Evolutionary conservation across 1,140 invertebrate genomes (phyloP), one percentile per base, ranked within the genome.

Genomic region (Drosophila bipectinata): DNA sequence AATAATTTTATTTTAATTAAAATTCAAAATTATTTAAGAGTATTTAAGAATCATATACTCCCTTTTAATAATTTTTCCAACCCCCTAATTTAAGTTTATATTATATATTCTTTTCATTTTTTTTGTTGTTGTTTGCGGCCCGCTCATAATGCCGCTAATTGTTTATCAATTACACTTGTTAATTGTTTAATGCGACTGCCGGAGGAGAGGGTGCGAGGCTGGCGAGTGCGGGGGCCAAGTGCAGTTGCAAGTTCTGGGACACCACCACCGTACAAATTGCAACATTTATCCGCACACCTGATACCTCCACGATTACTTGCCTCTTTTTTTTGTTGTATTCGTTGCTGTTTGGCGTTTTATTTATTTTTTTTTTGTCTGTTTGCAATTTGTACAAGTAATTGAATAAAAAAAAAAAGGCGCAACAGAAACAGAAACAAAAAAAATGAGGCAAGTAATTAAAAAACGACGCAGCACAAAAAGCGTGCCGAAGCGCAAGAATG

Each of bases 111-210:
- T 24, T 56, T 53, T 45, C 34, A 9, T 28, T 47, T 34, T 39
- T 30, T 32, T 68, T 62, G 18, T 47, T 56, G 4, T 32, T 32
- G 4, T 15, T 47, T 77, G 72, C 32, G 63, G 73, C 54, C 69
- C 28, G 26, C 14, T 73, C 49, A 62, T 53, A 69, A 71, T 64
- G 73, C 62, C 77, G 51, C 77, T 81, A 85, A 85, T 85, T 85
- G 82, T 78, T 87, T 82, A 87, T 85, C 83, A 85, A 85, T 85
- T 85, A 78, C 78, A 78, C 62, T 82, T 87, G 78, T 78, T 85
- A 85, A 85, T 85, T 85, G 74, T 74, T 87, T 78, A 85, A 85
- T 85, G 62, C 82, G 62, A 56, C 71, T 75, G 74, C 54, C 26
- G 6, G 64, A 24, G 26, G 24, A 2, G 34, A n/a, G 34, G 34